Evolutionary conservation across 2,888 invertebrate genomes (phyloP), one percentile per base, ranked within the genome.

Genomic region (Notocelia uddmanniana): DNA sequence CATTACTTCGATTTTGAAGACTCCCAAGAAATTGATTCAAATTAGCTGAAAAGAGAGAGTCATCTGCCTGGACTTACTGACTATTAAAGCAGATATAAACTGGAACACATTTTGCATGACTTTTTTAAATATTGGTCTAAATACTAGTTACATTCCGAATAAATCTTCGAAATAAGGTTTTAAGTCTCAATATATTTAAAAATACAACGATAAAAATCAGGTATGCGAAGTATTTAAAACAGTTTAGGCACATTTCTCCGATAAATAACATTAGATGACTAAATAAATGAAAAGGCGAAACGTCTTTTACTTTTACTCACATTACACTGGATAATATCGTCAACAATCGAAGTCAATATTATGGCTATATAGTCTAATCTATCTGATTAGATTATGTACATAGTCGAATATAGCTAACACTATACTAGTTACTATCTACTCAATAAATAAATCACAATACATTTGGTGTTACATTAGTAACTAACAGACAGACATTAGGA

Each of bases 201-300:
- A 59, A 58, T 66, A 66, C 52, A 67, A 67, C 68, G 21, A 52
- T 63, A 41, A 76, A 66, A 70, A 73, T 60, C 63, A 54, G 64
- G 64, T 69, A 60, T 64, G 68, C 64, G 63, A 70, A 58, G 62
- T 63, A 52, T 63, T 41, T 78, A 81, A 81, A 77, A 80, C 79
- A 79, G 76, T 79, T 85, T 87, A 90, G 90, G 90, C 89, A 90
- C 90, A 85, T 88, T 83, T 81, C 83, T 83, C 76, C 74, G 76
- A n/a, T 13, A n/a, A 45, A 81, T 80, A 81, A 76, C 80, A 77
- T 79, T 66, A 34, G 1, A 48, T 41, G 52, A 67, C 55, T 67
- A 34, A 72, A 72, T 66, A 57, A 73, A 78, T 58, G 70, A 75
- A 73, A 75, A 81, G 78, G 80, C 76, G 74, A 52, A 74, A 74